A percentile compares a stretch with the other conserved stretches of the same genome.
phyloP scores from a whole-genome alignment of 2,113 vertebrate species.

The Macquaria australasica region DNA sequence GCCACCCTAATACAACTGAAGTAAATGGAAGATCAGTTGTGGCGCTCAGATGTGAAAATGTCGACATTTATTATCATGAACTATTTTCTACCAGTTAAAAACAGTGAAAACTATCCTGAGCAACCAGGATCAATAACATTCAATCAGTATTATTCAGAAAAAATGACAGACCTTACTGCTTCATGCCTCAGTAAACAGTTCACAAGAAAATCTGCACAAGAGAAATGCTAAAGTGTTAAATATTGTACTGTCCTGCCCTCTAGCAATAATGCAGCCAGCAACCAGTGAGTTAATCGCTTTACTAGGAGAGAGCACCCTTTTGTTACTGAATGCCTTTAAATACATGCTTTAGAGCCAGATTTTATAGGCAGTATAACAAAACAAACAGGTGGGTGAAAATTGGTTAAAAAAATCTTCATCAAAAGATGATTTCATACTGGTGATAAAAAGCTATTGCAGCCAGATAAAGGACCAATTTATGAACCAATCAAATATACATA shows the following conservation, averaged over 20 bases:
- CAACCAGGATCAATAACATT: background rate
- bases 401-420: background rate
- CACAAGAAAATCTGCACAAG: background rate
- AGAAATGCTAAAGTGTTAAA: background rate
- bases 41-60: background rate
- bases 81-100: background rate
- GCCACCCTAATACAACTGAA: background rate
- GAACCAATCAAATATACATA: background rate
- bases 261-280: conserved; percentile 1
- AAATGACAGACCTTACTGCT: background rate
- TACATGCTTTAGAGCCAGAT: background rate
- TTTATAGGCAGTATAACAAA: background rate
- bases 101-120: background rate
- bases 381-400: background rate
- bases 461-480: background rate
- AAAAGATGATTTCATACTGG: no score
- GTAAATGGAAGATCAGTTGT: background rate
- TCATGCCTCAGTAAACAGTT: background rate
- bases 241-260: background rate
- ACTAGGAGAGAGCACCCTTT: background rate
- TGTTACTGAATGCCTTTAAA: background rate
- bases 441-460: background rate
- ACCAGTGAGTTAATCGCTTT: background rate
- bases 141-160: background rate
- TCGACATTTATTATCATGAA: background rate